Evolutionary conservation across 2,113 vertebrate species (phyloP).

Genomic region (Harpagus bidentatus): DNA sequence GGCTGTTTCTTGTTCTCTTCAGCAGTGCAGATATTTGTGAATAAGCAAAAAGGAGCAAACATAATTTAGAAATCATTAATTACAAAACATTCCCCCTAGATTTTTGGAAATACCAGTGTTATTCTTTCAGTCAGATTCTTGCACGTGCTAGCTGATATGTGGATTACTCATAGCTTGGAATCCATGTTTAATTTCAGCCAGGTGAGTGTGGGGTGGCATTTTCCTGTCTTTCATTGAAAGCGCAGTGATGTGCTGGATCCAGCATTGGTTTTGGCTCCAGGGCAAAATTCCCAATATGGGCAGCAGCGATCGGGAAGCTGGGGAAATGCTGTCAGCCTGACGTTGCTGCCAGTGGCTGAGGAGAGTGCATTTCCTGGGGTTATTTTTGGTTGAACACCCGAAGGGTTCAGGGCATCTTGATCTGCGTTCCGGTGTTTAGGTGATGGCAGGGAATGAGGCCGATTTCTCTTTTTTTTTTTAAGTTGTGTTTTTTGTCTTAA

Average conservation of each 20-base stretch:
- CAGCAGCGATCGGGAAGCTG: background rate
- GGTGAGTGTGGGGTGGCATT: background rate
- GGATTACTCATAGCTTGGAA: background rate
- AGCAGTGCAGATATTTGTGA: background rate
- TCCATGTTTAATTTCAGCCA: background rate
- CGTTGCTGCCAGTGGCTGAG: background rate
- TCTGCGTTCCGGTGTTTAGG: fast-evolving
- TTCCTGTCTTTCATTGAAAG: background rate
- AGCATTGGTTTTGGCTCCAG: background rate
- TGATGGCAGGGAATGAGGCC: background rate
- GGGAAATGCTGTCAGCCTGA: fast-evolving
- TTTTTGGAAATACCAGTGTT: background rate
- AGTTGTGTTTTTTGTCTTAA: background rate
- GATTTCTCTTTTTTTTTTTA: background rate
- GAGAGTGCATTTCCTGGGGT: background rate
- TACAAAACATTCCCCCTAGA: background rate
- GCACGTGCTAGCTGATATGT: fast-evolving
- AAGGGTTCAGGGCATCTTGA: background rate
- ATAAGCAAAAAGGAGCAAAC: background rate
- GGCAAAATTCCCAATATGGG: background rate
- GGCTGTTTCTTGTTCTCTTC: background rate
- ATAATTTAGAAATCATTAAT: background rate
- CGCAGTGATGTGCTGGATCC: background rate
- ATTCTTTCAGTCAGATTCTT: background rate
- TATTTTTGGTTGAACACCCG: background rate